phyloP scores from a whole-genome alignment of 2,797 vertebrate species.

The Thaleichthys pacificus region DNA sequence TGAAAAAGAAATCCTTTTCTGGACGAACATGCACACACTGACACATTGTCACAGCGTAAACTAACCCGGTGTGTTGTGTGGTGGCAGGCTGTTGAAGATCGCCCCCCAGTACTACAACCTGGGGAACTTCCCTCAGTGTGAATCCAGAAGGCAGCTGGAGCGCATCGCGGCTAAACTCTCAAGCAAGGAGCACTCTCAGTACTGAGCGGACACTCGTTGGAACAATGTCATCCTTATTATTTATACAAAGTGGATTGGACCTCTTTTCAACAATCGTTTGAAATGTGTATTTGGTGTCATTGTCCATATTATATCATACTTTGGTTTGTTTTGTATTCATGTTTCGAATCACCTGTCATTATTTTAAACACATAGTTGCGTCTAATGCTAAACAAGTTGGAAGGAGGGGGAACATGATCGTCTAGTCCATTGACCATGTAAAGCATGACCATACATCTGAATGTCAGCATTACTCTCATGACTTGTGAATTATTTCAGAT shows the following conservation, averaged over 20 bases:
- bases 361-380: slow-evolving; percentile 39
- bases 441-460: slow-evolving; percentile 86
- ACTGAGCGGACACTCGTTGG: slow-evolving; percentile 70
- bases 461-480: slow-evolving; percentile 91
- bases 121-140: slow-evolving; percentile 97
- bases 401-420: slow-evolving; percentile 25
- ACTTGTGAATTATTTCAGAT: slow-evolving; percentile 85
- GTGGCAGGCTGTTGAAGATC: slow-evolving; percentile 93
- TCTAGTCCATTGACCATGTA: slow-evolving; percentile 77
- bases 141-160: slow-evolving; percentile 97
- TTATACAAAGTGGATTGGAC: slow-evolving; percentile 66
- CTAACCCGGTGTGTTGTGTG: slow-evolving; percentile 51
- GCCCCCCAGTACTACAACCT: slow-evolving; percentile 97
- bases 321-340: slow-evolving; percentile 33
- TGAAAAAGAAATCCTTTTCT: slow-evolving; percentile 4
- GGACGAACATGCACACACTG: slow-evolving; percentile 22
- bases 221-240: slow-evolving; percentile 25
- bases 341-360: slow-evolving; percentile 33
- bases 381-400: slow-evolving; percentile 11
- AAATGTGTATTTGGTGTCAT: slow-evolving; percentile 73
- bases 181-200: slow-evolving; percentile 95
- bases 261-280: slow-evolving; percentile 30
- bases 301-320: slow-evolving; percentile 69
- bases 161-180: slow-evolving; percentile 94
- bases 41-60: slow-evolving; percentile 17